Base-by-base conservation (phyloP, 2,888 invertebrate species). In the Drosophila nigricruria region DNA sequence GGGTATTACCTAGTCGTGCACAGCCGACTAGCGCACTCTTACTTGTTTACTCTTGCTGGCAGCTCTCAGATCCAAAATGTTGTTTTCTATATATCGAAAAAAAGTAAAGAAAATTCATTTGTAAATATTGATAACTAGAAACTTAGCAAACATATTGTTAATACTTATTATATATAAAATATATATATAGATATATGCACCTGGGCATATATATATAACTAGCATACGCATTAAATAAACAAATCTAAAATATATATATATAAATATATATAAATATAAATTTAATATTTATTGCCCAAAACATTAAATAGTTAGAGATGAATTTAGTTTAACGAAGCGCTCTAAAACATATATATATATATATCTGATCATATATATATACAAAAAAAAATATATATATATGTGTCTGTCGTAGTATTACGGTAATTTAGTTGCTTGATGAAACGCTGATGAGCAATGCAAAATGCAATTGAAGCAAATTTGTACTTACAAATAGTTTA, bases 401-500 rank as follows among this genome's bases (percentile, higher is more conserved):
- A 38, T 56, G 56, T 74, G 68, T 76, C 73, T 80, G 76, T 78
- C 67, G 79, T 82, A 79, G 81, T 71, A 82, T 86, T 80, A 77
- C 70, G 74, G 63, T 72, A 77, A 73, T 80, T 70, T 70, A 86
- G 74, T 80, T 82, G 84, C 77, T 68, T 36, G 56, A 70, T 60
- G 43, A 57, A 50, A 70, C 53, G 62, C 74, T 73, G 60, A 74
- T 77, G 85, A 84, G 89, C 85, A 83, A 88, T 79, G 80, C 70
- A 79, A 75, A 49, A 78, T 71, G 66, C 71, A 79, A 77, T 76
- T 64, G 80, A 80, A 90, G 82, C 75, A 80, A 76, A 86, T 90
- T 87, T 87, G 83, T 87, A 87, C 86, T 87, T 87, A 87, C 76
- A 86, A 88, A 90, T 90, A 87, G 83, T 86, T 88, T 88, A 86